phyloP scores from a whole-genome alignment of 2,113 vertebrate species.

The Hyaena hyaena region DNA sequence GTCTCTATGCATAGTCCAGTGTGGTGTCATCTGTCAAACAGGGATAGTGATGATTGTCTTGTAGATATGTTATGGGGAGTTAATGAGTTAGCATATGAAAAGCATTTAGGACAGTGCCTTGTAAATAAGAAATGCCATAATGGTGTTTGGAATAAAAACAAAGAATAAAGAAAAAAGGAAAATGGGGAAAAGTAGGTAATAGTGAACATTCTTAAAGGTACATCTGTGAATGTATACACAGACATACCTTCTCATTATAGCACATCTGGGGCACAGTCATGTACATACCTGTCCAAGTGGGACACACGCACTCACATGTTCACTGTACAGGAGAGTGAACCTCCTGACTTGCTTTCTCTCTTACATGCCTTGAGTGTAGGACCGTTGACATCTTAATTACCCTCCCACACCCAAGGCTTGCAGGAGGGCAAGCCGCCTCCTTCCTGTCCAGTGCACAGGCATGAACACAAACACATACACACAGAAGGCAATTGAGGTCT shows the following conservation, averaged over 20 bases:
- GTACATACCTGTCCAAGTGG: neutral
- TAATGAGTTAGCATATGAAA: constrained; percentile 54
- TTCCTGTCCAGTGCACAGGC: constrained; percentile 8
- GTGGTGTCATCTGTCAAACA: constrained; percentile 29
- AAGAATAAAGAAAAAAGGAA: constrained; percentile 19
- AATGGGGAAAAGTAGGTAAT: neutral
- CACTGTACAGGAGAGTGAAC: neutral
- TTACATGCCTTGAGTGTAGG: constrained; percentile 83
- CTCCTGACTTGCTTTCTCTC: constrained; percentile 71
- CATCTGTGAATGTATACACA: neutral
- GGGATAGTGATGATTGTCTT: constrained; percentile 11
- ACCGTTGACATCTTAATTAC: constrained; percentile 75
- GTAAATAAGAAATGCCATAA: neutral
- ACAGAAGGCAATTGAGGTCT: neutral
- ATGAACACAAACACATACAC: neutral
- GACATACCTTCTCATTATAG: neutral
- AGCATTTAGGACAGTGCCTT: constrained; percentile 19
- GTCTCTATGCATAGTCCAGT: neutral
- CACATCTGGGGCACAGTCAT: neutral
- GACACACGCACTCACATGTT: neutral
- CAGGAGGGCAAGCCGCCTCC: constrained; percentile 69
- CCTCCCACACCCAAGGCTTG: constrained; percentile 83
- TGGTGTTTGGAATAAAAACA: neutral
- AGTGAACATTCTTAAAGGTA: neutral
- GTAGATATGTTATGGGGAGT: constrained; percentile 45